These are phyloP conservation scores for Zoanthus sociatus DNA, from an alignment of 92 coral and sea anemone genomes.

Conservation along the genomic window DNA sequence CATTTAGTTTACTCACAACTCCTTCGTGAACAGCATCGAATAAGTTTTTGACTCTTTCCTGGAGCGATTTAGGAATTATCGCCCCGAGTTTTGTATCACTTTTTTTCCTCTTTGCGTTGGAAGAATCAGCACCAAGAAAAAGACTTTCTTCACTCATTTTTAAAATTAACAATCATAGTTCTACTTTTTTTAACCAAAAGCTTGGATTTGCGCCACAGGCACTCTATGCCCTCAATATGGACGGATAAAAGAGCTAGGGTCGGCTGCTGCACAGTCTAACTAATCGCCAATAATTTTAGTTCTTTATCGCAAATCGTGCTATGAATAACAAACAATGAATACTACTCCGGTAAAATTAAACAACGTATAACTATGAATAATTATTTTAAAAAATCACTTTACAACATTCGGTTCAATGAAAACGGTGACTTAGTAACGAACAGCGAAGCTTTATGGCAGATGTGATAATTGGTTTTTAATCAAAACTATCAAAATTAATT, in stretches of 20 bases:
- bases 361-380: no score
- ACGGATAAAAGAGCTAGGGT: no score
- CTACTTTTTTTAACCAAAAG: background rate
- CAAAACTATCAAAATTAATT: no score
- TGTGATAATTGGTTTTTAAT: no score
- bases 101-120: background rate
- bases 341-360: no score
- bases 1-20: constrained; percentile 11
- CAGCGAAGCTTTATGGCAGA: no score
- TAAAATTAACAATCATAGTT: background rate
- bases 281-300: background rate
- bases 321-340: no score
- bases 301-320: background rate
- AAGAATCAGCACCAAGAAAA: background rate
- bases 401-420: no score
- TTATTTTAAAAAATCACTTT: no score
- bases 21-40: constrained; percentile 48
- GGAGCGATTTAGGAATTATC: constrained; percentile 33
- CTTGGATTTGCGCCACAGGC: no score
- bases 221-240: no score
- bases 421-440: no score
- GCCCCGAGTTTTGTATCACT: background rate
- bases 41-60: constrained; percentile 13
- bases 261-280: background rate
- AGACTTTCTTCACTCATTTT: background rate